Evolutionary conservation across 2,797 vertebrate genomes (phyloP).

Genomic region (Ptychobarbus kaznakovi): DNA sequence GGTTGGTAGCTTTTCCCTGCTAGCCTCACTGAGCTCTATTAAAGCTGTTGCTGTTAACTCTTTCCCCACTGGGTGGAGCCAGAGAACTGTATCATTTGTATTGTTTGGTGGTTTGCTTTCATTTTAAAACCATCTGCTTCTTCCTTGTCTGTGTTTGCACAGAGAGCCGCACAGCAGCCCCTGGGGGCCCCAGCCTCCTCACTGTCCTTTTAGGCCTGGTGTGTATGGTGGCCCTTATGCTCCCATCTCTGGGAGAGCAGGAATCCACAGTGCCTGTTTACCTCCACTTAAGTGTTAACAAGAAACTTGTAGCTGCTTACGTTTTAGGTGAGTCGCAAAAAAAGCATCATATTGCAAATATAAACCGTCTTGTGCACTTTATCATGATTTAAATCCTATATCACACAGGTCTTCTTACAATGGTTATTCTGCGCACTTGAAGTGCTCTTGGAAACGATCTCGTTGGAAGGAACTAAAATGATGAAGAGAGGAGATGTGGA

Average conservation of each 20-base stretch:
- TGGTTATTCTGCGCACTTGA: conserved; percentile 98
- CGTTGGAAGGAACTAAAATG: conserved; percentile 45
- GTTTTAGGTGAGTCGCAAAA: conserved; percentile 88
- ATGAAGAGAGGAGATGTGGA: conserved; percentile 51
- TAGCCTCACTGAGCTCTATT: not conserved
- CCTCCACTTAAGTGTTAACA: conserved; percentile 99
- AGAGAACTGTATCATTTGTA: conserved; percentile 40
- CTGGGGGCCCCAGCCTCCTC: conserved; percentile 94
- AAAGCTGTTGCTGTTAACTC: conserved; percentile 13
- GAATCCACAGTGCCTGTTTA: conserved; percentile 99
- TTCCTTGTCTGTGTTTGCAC: conserved; percentile 51
- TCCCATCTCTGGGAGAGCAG: conserved; percentile 95
- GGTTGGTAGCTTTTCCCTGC: not conserved
- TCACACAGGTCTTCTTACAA: conserved; percentile 93
- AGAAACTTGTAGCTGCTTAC: conserved; percentile 99
- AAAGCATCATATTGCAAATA: not conserved
- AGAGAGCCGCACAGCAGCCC: conserved; percentile 86
- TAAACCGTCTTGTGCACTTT: not conserved
- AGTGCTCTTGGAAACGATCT: conserved; percentile 41
- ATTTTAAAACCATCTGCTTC: not conserved
- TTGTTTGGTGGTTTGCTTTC: not conserved
- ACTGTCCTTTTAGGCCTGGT: conserved; percentile 94
- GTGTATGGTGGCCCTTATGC: conserved; percentile 95
- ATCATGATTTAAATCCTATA: not conserved
- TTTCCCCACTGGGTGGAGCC: conserved; percentile 68